Percentiles rank a stretch among this genome's conserved stretches.
Evolutionary conservation across 30 jellyfish, hydroid and myxozoan species (phyloP).

Genomic region (Cassiopea andromeda): DNA sequence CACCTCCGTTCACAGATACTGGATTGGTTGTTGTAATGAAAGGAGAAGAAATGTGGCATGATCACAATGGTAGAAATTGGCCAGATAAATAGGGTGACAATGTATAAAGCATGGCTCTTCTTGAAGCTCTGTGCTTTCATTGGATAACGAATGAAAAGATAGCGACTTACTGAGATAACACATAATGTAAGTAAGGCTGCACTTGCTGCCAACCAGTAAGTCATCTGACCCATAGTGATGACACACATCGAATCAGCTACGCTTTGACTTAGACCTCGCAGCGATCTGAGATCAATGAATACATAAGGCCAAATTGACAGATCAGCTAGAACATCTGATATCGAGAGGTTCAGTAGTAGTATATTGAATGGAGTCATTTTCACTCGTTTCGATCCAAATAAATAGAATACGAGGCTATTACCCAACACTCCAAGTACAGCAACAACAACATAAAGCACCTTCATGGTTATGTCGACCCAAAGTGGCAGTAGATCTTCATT

Average conservation of each 20-base stretch:
- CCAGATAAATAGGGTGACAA: slow-evolving; percentile 59
- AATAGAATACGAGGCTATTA: slow-evolving; percentile 55
- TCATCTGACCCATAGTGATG: slow-evolving; percentile 80
- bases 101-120: slow-evolving; percentile 49
- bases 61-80: slow-evolving; percentile 26
- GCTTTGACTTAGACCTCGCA: slow-evolving; percentile 56
- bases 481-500: slow-evolving; percentile 39
- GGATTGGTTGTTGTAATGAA: slow-evolving; percentile 26
- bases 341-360: slow-evolving; percentile 77
- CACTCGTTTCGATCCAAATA: slow-evolving; percentile 54
- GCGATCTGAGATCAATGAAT: slow-evolving; percentile 56
- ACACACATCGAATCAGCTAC: slow-evolving; percentile 73
- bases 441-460: slow-evolving; percentile 44
- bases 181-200: slow-evolving; percentile 85
- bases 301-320: slow-evolving; percentile 80
- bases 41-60: slow-evolving; percentile 67
- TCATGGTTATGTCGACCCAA: slow-evolving; percentile 26
- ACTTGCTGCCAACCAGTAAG: slow-evolving; percentile 76
- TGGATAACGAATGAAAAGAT: slow-evolving; percentile 88
- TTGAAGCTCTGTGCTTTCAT: slow-evolving; percentile 56
- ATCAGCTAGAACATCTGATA: slow-evolving; percentile 80
- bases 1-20: slow-evolving; percentile 67
- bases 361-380: slow-evolving; percentile 65
- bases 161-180: slow-evolving; percentile 87
- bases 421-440: slow-evolving; percentile 52